Percentiles rank a stretch among this genome's conserved stretches.
Conservation (phyloP, 2,797 vertebrate species). For the Enteromius anoplus region DNA sequence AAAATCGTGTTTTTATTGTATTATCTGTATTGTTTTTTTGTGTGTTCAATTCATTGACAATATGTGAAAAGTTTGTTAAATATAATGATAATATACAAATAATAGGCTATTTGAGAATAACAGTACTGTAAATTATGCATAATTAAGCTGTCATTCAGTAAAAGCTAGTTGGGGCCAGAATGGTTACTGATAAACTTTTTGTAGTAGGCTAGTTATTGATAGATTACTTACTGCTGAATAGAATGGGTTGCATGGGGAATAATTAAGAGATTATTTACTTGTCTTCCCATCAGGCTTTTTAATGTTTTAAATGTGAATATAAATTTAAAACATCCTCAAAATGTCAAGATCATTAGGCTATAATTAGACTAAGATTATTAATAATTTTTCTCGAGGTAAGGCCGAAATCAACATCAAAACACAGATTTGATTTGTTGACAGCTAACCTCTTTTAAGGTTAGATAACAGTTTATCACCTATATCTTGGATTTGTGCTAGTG, state of each 20-base stretch:
- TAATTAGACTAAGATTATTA: neutral
- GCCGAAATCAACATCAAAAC: neutral
- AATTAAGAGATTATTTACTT: neutral
- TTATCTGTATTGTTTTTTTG: too few species aligned
- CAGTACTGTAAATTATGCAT: neutral
- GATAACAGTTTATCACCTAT: neutral
- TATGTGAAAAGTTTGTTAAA: neutral
- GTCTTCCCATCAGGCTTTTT: neutral
- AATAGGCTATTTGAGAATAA: neutral
- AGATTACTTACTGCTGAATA: neutral
- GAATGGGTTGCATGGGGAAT: neutral
- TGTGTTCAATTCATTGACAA: too few species aligned
- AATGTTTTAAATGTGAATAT: neutral
- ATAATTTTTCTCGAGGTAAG: neutral
- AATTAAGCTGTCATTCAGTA: neutral
- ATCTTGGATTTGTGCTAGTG: neutral
- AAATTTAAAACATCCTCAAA: neutral
- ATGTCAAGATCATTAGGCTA: neutral
- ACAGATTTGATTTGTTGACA: neutral
- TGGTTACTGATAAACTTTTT: neutral
- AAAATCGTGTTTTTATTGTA: too few species aligned
- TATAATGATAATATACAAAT: neutral
- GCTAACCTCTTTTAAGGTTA: neutral
- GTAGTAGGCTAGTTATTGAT: too few species aligned
- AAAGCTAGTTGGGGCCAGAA: neutral